Conservation (phyloP, 2,797 vertebrate genomes). For the Micromesistius poutassou region DNA sequence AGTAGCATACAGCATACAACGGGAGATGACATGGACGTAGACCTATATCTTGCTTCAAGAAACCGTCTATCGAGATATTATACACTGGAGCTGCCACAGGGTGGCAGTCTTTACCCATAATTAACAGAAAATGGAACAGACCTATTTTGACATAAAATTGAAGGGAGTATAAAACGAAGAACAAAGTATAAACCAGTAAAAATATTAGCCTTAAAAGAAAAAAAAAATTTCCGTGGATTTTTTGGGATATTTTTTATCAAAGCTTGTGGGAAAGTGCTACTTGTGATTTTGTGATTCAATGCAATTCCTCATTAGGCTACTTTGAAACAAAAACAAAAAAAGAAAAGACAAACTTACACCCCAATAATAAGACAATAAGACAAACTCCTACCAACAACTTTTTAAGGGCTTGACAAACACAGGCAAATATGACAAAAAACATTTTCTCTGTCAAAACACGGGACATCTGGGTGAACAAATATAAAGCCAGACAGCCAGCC, state of each 20-base stretch:
- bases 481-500: background rate
- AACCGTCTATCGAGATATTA: background rate
- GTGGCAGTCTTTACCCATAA: slow-evolving; percentile 68
- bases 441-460: background rate
- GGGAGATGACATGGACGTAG: background rate
- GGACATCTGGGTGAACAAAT: background rate
- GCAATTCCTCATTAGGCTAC: background rate
- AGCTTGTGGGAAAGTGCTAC: background rate
- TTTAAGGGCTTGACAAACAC: background rate
- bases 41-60: background rate
- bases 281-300: background rate
- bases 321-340: background rate
- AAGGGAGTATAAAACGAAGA: background rate
- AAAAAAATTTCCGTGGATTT: background rate
- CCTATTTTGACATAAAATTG: background rate
- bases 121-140: background rate
- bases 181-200: background rate
- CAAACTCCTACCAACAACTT: background rate
- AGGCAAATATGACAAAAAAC: background rate
- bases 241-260: background rate
- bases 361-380: no score
- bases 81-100: slow-evolving; percentile 53
- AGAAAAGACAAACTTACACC: background rate
- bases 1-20: background rate
- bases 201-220: background rate